Conservation (phyloP, 2,113 vertebrate genomes). For the Craseonycteris thonglongyai region DNA sequence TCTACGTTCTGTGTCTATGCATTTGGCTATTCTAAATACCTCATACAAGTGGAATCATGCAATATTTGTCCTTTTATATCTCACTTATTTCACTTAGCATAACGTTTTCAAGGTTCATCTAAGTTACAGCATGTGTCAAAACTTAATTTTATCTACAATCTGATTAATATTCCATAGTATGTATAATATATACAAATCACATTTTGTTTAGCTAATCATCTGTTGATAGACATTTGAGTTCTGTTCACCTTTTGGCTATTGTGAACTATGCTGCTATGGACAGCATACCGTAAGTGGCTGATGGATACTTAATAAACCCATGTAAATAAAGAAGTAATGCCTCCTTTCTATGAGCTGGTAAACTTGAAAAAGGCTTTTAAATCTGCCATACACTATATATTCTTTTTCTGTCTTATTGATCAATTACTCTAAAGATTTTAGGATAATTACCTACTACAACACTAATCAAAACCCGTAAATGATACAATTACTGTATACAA, state of each 20-base stretch:
- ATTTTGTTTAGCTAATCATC: neutral
- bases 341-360: too few relatives aligned
- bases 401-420: neutral
- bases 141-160: neutral
- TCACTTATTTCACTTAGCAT: neutral
- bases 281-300: too few relatives aligned
- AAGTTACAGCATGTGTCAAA: neutral
- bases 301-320: too few relatives aligned
- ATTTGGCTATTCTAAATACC: neutral
- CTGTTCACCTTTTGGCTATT: neutral
- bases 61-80: neutral
- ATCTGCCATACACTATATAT: too few relatives aligned
- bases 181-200: too few relatives aligned
- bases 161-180: neutral
- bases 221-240: neutral
- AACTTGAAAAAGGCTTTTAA: too few relatives aligned
- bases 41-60: neutral
- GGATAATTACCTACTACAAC: neutral
- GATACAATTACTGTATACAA: neutral
- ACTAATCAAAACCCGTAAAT: neutral
- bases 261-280: neutral
- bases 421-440: neutral
- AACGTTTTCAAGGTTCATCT: neutral
- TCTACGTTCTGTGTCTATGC: neutral
- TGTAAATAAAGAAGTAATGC: too few relatives aligned